These are phyloP conservation scores for Candoia aspera DNA, from an alignment of 2,113 vertebrate species.

Conservation along the genomic window DNA sequence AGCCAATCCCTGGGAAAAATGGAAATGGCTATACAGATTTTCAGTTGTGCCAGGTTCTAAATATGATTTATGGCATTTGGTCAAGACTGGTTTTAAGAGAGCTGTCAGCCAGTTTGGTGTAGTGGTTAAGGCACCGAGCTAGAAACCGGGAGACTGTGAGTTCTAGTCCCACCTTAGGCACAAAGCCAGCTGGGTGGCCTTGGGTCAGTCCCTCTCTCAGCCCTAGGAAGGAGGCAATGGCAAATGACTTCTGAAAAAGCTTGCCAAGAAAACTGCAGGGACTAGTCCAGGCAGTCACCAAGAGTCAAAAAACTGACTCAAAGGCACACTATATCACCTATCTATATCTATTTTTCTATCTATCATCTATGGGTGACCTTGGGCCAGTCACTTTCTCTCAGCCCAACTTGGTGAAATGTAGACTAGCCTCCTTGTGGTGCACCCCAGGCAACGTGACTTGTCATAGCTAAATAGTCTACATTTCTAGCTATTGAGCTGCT, in stretches of 20 bases:
- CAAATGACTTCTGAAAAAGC: not conserved
- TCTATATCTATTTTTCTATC: too few relatives aligned
- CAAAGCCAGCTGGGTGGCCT: not conserved
- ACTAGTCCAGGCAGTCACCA: too few relatives aligned
- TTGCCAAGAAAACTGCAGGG: not conserved
- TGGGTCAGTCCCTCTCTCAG: not conserved
- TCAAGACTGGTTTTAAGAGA: not conserved
- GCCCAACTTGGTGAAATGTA: too few relatives aligned
- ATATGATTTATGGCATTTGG: not conserved
- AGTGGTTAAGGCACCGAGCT: not conserved
- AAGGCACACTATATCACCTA: too few relatives aligned
- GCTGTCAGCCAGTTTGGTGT: not conserved
- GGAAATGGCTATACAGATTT: constrained; percentile 15
- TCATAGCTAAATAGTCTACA: too few relatives aligned
- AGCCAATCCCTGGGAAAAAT: constrained; percentile 14
- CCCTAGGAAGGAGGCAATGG: not conserved
- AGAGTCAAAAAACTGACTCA: too few relatives aligned
- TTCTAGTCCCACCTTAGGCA: not conserved
- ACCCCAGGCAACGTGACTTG: too few relatives aligned
- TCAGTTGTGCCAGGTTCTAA: not conserved
- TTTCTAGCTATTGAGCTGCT: too few relatives aligned
- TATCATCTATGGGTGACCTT: too few relatives aligned
- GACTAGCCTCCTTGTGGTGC: too few relatives aligned
- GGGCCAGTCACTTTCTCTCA: too few relatives aligned
- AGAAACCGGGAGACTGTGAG: not conserved